A percentile compares a stretch with the other conserved stretches of the same genome.
Conservation (phyloP, 2,113 vertebrate species). For the Jacana jacana region DNA sequence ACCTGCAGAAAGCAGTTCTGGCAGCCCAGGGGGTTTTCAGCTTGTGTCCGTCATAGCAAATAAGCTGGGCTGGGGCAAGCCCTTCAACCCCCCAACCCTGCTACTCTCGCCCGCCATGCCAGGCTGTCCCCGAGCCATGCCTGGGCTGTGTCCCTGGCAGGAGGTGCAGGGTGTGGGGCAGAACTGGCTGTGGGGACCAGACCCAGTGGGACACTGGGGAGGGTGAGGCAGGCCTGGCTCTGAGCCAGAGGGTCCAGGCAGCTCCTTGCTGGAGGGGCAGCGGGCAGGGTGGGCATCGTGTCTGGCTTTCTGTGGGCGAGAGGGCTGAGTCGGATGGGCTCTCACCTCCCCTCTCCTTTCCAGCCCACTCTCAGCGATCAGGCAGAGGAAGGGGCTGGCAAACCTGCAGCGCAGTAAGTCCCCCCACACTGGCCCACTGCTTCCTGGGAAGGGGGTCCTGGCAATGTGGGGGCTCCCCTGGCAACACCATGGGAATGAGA, state of each 20-base stretch:
- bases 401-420: background rate
- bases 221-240: background rate
- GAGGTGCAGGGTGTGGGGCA: background rate
- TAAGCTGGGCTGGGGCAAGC: background rate
- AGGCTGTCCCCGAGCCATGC: background rate
- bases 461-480: background rate
- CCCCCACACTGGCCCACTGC: rapidly evolving
- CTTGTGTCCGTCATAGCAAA: background rate
- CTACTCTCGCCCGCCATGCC: background rate
- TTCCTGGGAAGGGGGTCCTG: background rate
- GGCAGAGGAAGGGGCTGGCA: background rate
- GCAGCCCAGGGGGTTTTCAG: background rate
- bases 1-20: background rate
- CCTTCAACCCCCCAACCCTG: background rate
- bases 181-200: background rate
- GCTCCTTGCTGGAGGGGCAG: background rate
- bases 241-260: background rate
- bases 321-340: rapidly evolving
- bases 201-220: background rate
- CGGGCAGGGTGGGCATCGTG: background rate
- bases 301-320: rapidly evolving
- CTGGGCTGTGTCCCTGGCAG: no score
- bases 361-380: slow-evolving; percentile 14
- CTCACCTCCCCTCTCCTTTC: background rate
- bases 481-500: background rate